These are phyloP conservation scores for Latrodectus geometricus DNA, from an alignment of 1,140 invertebrate species.

Conservation along the genomic window DNA sequence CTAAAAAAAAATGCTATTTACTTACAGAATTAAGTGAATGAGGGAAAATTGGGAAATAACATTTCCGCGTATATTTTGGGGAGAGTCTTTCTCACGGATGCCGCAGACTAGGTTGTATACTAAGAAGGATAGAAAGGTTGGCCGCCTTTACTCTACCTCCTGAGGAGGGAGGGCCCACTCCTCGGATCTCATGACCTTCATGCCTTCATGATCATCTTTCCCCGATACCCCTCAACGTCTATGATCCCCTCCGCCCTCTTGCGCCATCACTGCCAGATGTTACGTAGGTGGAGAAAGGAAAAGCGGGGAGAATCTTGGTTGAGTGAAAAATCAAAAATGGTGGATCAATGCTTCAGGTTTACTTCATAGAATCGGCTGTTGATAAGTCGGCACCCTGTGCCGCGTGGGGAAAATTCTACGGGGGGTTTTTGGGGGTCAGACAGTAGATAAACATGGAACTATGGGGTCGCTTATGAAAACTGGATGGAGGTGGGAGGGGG, in stretches of 20 bases:
- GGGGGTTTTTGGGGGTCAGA: not conserved
- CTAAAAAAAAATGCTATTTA: not conserved
- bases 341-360: slow-evolving; percentile 41
- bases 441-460: slow-evolving; percentile 35
- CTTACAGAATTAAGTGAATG: not conserved
- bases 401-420: not conserved
- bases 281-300: slow-evolving; percentile 23
- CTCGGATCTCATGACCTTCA: slow-evolving; percentile 33
- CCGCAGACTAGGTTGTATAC: not conserved
- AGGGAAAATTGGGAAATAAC: slow-evolving; percentile 13
- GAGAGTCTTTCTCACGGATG: slow-evolving; percentile 24
- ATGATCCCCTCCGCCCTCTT: not conserved
- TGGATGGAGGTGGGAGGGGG: not conserved
- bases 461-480: not conserved
- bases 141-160: not conserved
- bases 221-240: not conserved
- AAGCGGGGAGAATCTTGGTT: not conserved
- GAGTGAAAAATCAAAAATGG: slow-evolving; percentile 37
- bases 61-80: slow-evolving; percentile 12
- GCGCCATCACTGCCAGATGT: slow-evolving; percentile 38
- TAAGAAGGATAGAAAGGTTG: not conserved
- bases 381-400: slow-evolving; percentile 1
- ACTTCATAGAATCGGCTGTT: slow-evolving; percentile 25
- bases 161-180: slow-evolving; percentile 20
- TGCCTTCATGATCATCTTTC: not conserved